Evolutionary conservation across 1,140 invertebrate species (phyloP).

Genomic region (Drosophila sulfurigaster): DNA sequence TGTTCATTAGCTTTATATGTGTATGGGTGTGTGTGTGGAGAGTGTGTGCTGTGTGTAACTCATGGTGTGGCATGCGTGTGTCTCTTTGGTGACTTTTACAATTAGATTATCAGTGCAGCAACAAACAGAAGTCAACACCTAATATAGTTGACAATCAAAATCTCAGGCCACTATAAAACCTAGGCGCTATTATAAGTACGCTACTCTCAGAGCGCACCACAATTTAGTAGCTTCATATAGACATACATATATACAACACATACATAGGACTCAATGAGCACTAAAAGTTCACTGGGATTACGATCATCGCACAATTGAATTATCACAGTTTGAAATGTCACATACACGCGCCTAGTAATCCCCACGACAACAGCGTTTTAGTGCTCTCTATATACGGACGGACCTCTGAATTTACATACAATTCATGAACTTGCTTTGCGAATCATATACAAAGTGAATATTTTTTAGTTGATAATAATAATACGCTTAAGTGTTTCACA

Average conservation of each 20-base stretch:
- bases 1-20: constrained; percentile 6
- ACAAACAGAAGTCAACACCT: constrained; percentile 33
- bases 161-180: constrained; percentile 47
- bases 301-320: constrained; percentile 75
- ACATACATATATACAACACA: background rate
- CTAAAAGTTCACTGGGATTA: constrained; percentile 66
- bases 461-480: constrained; percentile 56
- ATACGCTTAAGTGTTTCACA: constrained; percentile 67
- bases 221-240: constrained; percentile 34
- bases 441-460: constrained; percentile 21
- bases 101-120: constrained; percentile 75
- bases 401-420: constrained; percentile 3
- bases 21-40: background rate
- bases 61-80: constrained; percentile 39
- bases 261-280: constrained; percentile 20
- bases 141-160: constrained; percentile 48
- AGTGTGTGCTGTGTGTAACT: constrained; percentile 1
- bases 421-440: constrained; percentile 2
- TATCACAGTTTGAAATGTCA: constrained; percentile 83
- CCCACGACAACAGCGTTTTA: constrained; percentile 38
- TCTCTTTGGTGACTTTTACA: constrained; percentile 65
- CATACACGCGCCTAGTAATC: constrained; percentile 70
- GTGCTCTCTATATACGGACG: constrained; percentile 10
- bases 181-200: constrained; percentile 61
- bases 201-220: constrained; percentile 18